Conservation (phyloP, 2,797 vertebrate genomes). For the Simalia tracyae region DNA sequence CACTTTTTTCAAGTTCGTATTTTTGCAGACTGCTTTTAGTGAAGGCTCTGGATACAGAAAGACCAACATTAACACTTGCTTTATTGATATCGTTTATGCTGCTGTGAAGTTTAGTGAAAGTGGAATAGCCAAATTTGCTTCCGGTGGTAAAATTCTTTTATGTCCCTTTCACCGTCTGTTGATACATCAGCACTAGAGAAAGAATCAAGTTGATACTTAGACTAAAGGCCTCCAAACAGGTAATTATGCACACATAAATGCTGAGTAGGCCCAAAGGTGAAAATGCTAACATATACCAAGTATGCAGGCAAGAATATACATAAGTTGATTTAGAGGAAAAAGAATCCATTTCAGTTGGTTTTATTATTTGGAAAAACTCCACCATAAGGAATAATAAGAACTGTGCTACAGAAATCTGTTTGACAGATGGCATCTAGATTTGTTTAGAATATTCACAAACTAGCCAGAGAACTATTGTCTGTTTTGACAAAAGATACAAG, state of each 20-base stretch:
- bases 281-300: background rate
- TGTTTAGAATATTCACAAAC: constrained; percentile 52
- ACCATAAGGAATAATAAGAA: constrained; percentile 49
- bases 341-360: background rate
- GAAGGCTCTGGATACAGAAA: background rate
- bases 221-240: background rate
- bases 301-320: background rate
- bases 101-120: background rate
- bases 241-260: constrained; percentile 7
- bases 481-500: constrained; percentile 10
- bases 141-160: no score
- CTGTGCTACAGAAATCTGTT: constrained; percentile 60
- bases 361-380: background rate
- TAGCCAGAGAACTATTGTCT: constrained; percentile 45
- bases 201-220: background rate
- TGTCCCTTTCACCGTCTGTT: background rate
- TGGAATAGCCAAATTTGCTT: no score
- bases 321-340: background rate
- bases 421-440: constrained; percentile 68
- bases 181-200: no score
- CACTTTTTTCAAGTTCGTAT: background rate
- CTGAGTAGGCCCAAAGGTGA: background rate
- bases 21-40: background rate
- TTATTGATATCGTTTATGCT: background rate
- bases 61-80: background rate